Percentiles rank a stretch among this genome's conserved stretches.
Evolutionary conservation across 92 coral and sea anemone genomes (phyloP).

Genomic region (Anthopleura xanthogrammica): DNA sequence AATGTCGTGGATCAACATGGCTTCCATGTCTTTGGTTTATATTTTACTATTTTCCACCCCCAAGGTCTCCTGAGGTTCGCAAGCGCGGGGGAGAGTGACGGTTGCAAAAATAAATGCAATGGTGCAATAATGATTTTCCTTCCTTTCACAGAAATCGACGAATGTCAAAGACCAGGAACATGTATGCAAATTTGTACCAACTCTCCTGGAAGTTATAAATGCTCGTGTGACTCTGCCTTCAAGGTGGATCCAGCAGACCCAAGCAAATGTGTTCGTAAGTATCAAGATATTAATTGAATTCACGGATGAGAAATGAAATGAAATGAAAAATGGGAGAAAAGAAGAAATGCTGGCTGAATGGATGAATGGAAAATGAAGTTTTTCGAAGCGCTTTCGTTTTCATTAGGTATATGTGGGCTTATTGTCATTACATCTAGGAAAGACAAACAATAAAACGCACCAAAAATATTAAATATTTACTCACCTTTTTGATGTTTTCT

Average conservation of each 20-base stretch:
- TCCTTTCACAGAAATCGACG: conserved; percentile 30
- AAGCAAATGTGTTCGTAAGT: conserved; percentile 58
- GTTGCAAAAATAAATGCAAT: neutral
- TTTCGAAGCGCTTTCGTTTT: too few species aligned
- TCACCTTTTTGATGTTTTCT: neutral
- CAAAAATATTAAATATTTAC: neutral
- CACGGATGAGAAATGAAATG: neutral
- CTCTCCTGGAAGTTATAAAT: conserved; percentile 34
- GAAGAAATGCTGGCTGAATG: too few species aligned
- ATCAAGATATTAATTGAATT: neutral
- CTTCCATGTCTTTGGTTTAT: too few species aligned
- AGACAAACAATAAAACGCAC: neutral
- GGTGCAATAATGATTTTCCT: neutral
- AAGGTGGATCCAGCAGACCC: conserved; percentile 41
- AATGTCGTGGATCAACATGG: too few species aligned
- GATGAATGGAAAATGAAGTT: too few species aligned
- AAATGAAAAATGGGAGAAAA: neutral
- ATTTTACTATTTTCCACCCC: too few species aligned
- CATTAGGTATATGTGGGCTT: neutral
- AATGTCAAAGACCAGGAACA: conserved; percentile 34
- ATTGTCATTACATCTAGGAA: neutral
- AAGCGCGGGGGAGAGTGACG: conserved; percentile 17
- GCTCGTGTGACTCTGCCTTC: conserved; percentile 51
- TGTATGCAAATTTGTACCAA: conserved; percentile 47
- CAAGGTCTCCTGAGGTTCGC: too few species aligned